These are phyloP conservation scores for Montifringilla adamsi DNA, from an alignment of 2,113 vertebrate species.

Conservation along the genomic window DNA sequence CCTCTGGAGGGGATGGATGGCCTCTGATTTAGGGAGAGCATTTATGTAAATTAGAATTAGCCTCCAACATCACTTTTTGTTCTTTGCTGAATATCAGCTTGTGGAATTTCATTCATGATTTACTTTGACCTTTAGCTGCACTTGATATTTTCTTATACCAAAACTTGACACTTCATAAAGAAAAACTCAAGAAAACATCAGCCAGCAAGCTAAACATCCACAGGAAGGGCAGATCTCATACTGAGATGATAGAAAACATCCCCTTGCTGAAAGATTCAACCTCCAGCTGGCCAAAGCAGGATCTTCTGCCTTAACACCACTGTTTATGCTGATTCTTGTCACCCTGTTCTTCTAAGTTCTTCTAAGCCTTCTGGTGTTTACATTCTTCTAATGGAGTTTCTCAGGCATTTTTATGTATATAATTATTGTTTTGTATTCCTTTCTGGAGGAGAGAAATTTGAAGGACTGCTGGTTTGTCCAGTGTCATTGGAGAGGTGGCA, in stretches of 20 bases:
- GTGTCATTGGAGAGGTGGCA: no score
- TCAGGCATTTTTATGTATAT: no score
- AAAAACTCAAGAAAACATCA: background rate
- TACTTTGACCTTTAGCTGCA: background rate
- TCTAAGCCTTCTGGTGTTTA: no score
- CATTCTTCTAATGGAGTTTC: no score
- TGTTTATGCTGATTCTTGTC: background rate
- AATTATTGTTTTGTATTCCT: no score
- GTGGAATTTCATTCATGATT: background rate
- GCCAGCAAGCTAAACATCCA: background rate
- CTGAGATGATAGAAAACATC: background rate
- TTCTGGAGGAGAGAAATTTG: no score
- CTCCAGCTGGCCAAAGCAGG: background rate
- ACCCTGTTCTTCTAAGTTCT: no score
- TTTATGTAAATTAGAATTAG: background rate
- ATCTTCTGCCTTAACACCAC: background rate
- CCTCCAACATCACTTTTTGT: background rate
- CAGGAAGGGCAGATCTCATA: background rate
- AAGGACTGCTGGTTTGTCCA: no score
- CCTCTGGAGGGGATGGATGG: background rate
- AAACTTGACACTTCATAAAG: background rate
- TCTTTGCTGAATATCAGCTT: background rate
- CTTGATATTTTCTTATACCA: background rate
- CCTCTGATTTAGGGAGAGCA: fast-evolving
- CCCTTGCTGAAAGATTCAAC: background rate